Base-by-base conservation (phyloP, 1,140 invertebrate species). In the Berghia stephanieae region DNA sequence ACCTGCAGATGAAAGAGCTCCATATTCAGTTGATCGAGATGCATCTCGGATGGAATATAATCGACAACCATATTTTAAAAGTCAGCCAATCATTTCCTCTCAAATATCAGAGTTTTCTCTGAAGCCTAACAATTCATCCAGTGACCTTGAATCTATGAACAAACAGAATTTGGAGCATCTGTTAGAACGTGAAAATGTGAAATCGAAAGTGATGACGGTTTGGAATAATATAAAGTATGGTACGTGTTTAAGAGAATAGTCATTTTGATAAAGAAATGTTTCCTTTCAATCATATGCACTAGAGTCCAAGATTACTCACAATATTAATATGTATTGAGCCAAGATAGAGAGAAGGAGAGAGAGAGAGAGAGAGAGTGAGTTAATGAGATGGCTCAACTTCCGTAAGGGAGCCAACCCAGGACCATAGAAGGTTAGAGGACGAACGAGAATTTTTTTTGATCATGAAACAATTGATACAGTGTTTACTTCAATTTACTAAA, bases 201-300 rank as follows among this genome's bases (percentile, higher is more conserved):
- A 95, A 88, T 94, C 93, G 24, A 93, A 93, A 79, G 86, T 96
- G 55, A 88, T 95, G 82, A 95, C 94, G 57, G 93, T 95, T 92
- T 96, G 95, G 95, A 95, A 96, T 88, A 96, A 96, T 89, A 92
- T 96, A 67, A 96, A 95, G 92, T 96, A 96, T 90, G 95, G 94
- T 92, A 80, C 79, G 79, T 52, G 6, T 69, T 63, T 52, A 21
- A 40, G 52, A 31, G 43, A 49, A 38, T 66, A 36, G 43, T 38
- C 18, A 21, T n/a, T n/a, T 21, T 71, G 21, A n/a, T 69, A 57
- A 38, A n/a, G n/a, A n/a, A n/a, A 13, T 46, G 27, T 79, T 8
- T 55, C 34, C 8, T 49, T n/a, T 49, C 16, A 18, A 31, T 27
- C 21, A n/a, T 67, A 36, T 63, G n/a, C n/a, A n/a, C n/a, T n/a